These are phyloP conservation scores for Passer montanus DNA, from an alignment of 2,113 vertebrate genomes.

Conservation along the genomic window DNA sequence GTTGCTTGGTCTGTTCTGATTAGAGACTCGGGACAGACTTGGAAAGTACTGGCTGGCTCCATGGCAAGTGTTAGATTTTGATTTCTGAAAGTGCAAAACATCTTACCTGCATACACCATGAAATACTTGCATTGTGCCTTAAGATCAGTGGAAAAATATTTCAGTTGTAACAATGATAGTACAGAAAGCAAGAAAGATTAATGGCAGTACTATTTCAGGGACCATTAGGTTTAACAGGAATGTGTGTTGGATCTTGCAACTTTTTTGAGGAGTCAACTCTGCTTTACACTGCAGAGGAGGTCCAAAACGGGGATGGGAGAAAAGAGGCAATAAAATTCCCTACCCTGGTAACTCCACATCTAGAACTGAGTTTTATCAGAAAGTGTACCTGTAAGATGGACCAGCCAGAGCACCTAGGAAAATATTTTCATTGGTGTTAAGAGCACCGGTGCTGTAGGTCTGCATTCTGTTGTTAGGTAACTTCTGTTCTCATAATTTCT, in stretches of 20 bases:
- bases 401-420: background rate
- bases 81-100: background rate
- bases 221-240: background rate
- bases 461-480: background rate
- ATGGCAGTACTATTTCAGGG: background rate
- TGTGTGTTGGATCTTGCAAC: background rate
- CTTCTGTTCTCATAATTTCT: background rate
- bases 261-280: background rate
- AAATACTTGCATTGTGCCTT: background rate
- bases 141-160: background rate
- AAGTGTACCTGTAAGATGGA: background rate
- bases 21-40: background rate
- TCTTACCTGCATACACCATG: background rate
- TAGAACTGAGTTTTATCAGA: background rate
- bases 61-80: background rate
- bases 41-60: rapidly evolving
- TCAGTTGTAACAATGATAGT: background rate
- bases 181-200: background rate
- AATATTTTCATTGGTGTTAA: background rate
- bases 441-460: background rate
- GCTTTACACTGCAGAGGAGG: background rate
- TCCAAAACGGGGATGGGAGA: rapidly evolving
- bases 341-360: background rate
- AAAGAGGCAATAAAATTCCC: background rate
- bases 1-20: background rate